Evolutionary conservation across 2,888 invertebrate species (phyloP).

Genomic region (Orthosia gothica): DNA sequence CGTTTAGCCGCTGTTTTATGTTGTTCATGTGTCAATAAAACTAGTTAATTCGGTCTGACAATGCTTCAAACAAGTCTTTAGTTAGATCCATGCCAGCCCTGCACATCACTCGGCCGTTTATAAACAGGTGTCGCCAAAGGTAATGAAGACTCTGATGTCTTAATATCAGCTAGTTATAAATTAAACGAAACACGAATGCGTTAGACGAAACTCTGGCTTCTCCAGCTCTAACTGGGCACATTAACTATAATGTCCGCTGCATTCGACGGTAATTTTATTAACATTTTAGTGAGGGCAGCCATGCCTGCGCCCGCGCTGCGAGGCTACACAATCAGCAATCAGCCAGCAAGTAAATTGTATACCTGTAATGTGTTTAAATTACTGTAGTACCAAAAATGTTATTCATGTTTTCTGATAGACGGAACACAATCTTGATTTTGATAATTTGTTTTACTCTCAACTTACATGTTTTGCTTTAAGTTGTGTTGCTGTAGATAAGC

Average conservation of each 20-base stretch:
- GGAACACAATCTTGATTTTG: constrained; percentile 52
- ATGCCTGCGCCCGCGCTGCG: constrained; percentile 69
- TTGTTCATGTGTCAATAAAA: constrained; percentile 26
- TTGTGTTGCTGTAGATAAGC: constrained; percentile 46
- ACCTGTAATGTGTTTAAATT: constrained; percentile 71
- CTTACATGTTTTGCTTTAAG: constrained; percentile 40
- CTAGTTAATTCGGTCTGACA: constrained; percentile 6
- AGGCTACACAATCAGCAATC: constrained; percentile 81
- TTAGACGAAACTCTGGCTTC: constrained; percentile 77
- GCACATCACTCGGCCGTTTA: constrained; percentile 60
- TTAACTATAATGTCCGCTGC: constrained; percentile 78
- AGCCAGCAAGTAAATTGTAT: constrained; percentile 76
- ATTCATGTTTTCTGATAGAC: constrained; percentile 51
- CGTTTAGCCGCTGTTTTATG: constrained; percentile 19
- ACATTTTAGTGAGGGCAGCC: constrained; percentile 81
- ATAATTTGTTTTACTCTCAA: constrained; percentile 43
- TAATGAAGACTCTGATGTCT: constrained; percentile 81
- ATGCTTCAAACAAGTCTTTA: constrained; percentile 1
- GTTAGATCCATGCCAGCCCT: constrained; percentile 65
- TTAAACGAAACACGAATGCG: constrained; percentile 78
- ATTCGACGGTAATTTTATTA: constrained; percentile 84
- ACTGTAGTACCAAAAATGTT: constrained; percentile 60
- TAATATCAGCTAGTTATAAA: constrained; percentile 81
- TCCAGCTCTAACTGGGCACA: constrained; percentile 75
- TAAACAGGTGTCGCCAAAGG: constrained; percentile 74